Percentiles rank a stretch among this genome's conserved stretches.
phyloP scores from a whole-genome alignment of 53 echinoderm and acorn worm species.

The Arbacia lixula region DNA sequence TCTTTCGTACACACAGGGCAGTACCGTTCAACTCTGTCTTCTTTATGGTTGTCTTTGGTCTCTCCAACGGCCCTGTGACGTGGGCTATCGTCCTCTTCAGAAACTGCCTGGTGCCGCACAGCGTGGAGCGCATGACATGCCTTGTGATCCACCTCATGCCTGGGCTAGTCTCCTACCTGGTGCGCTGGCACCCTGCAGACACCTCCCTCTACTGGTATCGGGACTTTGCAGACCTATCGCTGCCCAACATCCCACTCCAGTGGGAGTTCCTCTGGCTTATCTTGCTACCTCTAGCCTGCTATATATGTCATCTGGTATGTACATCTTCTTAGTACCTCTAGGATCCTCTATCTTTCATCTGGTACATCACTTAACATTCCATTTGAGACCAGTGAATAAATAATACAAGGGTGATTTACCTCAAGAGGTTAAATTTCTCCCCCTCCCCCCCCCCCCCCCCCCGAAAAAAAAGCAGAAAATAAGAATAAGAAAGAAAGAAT shows the following conservation, averaged over 20 bases:
- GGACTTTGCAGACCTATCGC: not conserved
- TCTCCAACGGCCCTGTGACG: conserved; percentile 45
- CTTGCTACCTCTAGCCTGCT: conserved; percentile 33
- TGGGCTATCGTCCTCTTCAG: conserved; percentile 50
- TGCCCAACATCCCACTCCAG: not conserved
- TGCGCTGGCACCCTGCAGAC: conserved; percentile 40
- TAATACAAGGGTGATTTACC: too few relatives aligned
- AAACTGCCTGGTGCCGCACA: conserved; percentile 55
- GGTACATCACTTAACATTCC: too few relatives aligned
- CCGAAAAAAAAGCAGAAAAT: too few relatives aligned
- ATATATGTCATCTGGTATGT: conserved; percentile 48
- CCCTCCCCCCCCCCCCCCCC: too few relatives aligned
- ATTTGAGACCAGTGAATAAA: too few relatives aligned
- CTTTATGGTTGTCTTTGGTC: conserved; percentile 32
- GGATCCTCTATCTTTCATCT: too few relatives aligned
- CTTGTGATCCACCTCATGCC: conserved; percentile 47
- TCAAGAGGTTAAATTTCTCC: too few relatives aligned
- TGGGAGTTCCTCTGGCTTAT: conserved; percentile 45
- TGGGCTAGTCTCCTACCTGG: conserved; percentile 16
- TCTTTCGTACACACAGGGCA: conserved; percentile 12
- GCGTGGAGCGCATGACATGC: conserved; percentile 57
- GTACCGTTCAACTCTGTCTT: conserved; percentile 7
- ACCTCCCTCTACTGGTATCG: conserved; percentile 26
- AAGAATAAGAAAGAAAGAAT: too few relatives aligned
- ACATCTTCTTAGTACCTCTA: too few relatives aligned